Evolutionary conservation across 2,888 invertebrate species (phyloP).

Genomic region (Acanthosepion lycidas): DNA sequence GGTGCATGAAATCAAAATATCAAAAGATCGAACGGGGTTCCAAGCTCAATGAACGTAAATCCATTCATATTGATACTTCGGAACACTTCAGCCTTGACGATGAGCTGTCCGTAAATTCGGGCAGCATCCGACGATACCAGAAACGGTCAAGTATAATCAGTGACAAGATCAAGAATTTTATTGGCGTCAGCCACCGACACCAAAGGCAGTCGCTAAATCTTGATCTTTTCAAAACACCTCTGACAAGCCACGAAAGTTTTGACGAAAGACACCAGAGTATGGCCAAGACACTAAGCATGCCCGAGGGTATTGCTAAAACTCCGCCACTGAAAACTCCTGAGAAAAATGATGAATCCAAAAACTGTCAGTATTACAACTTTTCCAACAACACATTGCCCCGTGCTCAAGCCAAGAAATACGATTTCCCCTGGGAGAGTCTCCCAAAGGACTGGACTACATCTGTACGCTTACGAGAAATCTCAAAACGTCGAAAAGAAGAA

Average conservation of each 20-base stretch:
- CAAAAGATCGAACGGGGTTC: not conserved
- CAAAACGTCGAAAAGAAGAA: slow-evolving; percentile 67
- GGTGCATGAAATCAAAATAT: slow-evolving; percentile 58
- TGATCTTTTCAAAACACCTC: slow-evolving; percentile 48
- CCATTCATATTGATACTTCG: slow-evolving; percentile 50
- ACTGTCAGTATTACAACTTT: slow-evolving; percentile 67
- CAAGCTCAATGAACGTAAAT: not conserved
- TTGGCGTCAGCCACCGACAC: slow-evolving; percentile 53
- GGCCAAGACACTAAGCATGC: slow-evolving; percentile 61
- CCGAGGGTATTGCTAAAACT: slow-evolving; percentile 55
- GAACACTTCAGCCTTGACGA: slow-evolving; percentile 63
- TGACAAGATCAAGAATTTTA: slow-evolving; percentile 64
- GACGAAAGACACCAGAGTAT: slow-evolving; percentile 54
- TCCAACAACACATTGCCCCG: slow-evolving; percentile 66
- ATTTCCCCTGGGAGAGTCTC: slow-evolving; percentile 69
- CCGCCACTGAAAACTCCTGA: not conserved
- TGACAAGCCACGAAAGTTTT: slow-evolving; percentile 58
- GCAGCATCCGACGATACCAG: slow-evolving; percentile 59
- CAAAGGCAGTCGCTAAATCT: slow-evolving; percentile 68
- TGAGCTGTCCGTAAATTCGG: slow-evolving; percentile 57
- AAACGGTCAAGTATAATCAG: slow-evolving; percentile 66
- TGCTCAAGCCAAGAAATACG: slow-evolving; percentile 64
- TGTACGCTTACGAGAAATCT: slow-evolving; percentile 67
- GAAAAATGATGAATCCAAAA: slow-evolving; percentile 54
- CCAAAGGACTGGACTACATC: slow-evolving; percentile 71